Conservation (phyloP, 2,113 vertebrate genomes). For the Catharus minimus region DNA sequence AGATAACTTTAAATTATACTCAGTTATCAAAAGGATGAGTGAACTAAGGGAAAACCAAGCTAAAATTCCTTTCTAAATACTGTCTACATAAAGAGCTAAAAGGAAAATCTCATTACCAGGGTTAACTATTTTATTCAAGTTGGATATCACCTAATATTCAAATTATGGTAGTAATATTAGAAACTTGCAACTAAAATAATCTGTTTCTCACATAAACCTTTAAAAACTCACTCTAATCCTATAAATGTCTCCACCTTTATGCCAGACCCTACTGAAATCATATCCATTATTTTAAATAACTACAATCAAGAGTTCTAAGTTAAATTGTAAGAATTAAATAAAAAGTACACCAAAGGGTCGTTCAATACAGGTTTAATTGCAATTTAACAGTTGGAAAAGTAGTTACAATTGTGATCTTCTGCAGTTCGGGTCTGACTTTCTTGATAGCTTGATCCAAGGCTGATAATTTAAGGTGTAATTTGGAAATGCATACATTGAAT, state of each 20-base stretch:
- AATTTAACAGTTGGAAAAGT: background rate
- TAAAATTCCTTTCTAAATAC: background rate
- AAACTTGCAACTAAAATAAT: background rate
- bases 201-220: background rate
- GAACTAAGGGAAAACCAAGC: background rate
- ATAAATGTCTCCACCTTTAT: background rate
- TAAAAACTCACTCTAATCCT: background rate
- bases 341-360: background rate
- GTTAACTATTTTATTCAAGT: background rate
- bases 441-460: background rate
- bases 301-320: background rate
- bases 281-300: background rate
- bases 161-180: background rate
- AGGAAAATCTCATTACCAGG: background rate
- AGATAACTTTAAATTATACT: background rate
- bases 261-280: background rate
- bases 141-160: background rate
- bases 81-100: background rate
- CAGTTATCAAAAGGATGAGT: background rate
- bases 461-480: constrained; percentile 43
- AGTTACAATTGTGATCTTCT: constrained; percentile 37
- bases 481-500: constrained; percentile 28
- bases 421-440: constrained; percentile 7
- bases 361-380: background rate
- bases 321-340: background rate